phyloP scores from a whole-genome alignment of 1,140 invertebrate species.

The Colletes latitarsis region DNA sequence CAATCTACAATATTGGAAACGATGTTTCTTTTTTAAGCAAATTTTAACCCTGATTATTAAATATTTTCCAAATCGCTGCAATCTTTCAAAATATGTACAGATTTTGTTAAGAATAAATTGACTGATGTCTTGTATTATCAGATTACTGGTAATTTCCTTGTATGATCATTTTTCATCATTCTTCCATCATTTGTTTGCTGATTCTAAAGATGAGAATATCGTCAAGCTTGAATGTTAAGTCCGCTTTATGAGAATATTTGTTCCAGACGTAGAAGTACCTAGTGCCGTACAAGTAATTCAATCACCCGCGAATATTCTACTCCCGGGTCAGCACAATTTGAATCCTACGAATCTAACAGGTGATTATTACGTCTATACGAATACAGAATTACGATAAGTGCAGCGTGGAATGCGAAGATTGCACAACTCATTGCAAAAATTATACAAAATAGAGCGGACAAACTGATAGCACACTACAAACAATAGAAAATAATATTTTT shows the following conservation, averaged over 20 bases:
- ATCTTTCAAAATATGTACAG: too few species aligned
- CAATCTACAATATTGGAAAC: too few species aligned
- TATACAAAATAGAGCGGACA: too few species aligned
- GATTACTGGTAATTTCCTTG: too few species aligned
- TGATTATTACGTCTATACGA: constrained; percentile 39
- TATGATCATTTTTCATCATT: background rate
- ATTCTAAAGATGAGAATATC: constrained; percentile 39
- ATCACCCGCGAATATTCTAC: constrained; percentile 27
- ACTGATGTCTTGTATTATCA: background rate
- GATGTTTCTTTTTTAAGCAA: too few species aligned
- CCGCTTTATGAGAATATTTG: constrained; percentile 42
- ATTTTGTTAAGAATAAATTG: background rate
- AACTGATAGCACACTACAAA: too few species aligned
- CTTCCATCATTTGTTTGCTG: constrained; percentile 29
- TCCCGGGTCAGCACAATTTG: constrained; percentile 14
- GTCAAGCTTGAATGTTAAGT: background rate
- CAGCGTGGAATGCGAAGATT: too few species aligned
- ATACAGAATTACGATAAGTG: background rate
- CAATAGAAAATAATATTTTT: too few species aligned
- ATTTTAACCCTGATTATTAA: too few species aligned
- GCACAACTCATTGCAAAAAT: too few species aligned
- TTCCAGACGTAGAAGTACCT: constrained; percentile 67
- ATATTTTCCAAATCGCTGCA: too few species aligned
- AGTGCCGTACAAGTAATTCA: constrained; percentile 59
- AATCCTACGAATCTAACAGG: constrained; percentile 54